Conservation (phyloP, 2,888 invertebrate genomes). For the Pelosia muscerda region DNA sequence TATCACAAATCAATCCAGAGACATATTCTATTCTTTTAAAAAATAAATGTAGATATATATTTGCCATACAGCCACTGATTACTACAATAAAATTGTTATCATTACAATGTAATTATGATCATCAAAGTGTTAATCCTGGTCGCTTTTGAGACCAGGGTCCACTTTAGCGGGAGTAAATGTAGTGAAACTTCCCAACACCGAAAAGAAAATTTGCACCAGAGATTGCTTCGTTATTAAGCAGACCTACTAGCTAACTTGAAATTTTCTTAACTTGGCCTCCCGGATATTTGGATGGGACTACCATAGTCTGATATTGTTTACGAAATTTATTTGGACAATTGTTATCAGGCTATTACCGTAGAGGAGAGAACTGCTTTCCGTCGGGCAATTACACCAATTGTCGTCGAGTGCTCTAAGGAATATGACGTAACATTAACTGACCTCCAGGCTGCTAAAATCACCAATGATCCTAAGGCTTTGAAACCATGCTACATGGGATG, state of each 20-base stretch:
- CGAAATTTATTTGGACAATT: not conserved
- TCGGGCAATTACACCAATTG: not conserved
- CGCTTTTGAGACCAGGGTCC: too few relatives aligned
- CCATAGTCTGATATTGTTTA: not conserved
- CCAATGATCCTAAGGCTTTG: constrained; percentile 26
- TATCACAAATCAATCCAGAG: too few relatives aligned
- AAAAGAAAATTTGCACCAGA: not conserved
- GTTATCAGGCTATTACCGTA: constrained; percentile 5
- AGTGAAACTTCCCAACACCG: not conserved
- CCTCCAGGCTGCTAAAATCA: constrained; percentile 42
- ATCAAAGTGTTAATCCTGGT: too few relatives aligned
- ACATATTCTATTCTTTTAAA: too few relatives aligned
- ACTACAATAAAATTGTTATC: too few relatives aligned
- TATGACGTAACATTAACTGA: constrained; percentile 40
- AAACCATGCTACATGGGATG: constrained; percentile 48
- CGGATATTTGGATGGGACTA: not conserved
- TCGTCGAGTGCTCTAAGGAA: constrained; percentile 19
- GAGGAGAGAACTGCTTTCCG: not conserved
- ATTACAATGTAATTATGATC: too few relatives aligned
- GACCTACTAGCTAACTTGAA: not conserved
- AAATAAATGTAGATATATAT: too few relatives aligned
- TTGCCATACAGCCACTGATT: too few relatives aligned
- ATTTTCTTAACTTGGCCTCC: too few relatives aligned
- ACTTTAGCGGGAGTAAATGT: too few relatives aligned
- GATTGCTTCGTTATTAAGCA: not conserved